Base-by-base conservation (phyloP, 2,888 invertebrate genomes). In the Dusona sp. region DNA sequence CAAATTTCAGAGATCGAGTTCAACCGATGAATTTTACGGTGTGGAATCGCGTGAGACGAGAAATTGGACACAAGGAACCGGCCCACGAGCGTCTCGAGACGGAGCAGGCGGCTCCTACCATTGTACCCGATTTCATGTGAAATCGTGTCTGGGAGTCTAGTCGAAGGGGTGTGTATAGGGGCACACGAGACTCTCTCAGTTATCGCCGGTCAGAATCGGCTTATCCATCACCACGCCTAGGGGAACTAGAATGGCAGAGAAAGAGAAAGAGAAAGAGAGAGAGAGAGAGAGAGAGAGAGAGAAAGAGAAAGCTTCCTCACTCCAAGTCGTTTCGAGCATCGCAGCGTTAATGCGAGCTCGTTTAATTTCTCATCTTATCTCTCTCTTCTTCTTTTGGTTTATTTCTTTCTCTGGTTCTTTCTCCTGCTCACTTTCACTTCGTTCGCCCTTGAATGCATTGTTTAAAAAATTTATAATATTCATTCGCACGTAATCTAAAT, bases 361-460 rank as follows among this genome's bases (percentile, higher is more conserved):
- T 92, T 92, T 90, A 90, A 88, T 88, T 89, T 87, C 88, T 79
- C 88, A 83, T 85, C 91, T 92, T 92, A 91, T 92, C 92, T 91
- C 64, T 75, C 22, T 61, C 42, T n/a, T n/a, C 16, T 48, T 57
- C 70, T 57, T 22, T 8, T 1, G 2, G 0, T 7, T 7, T 54
- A 6, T 54, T 16, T n/a, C 51, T 51, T 1, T 54, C 91, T 91
- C 92, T 89, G 91, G 92, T 90, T 85, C 90, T 91, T 92, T 91
- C 92, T 91, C 57, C 72, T 22, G 29, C 57, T 13, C 11, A n/a
- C 57, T 42, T 33, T 42, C 16, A 61, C 42, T 42, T 51, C n/a
- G 22, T 57, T 42, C 65, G 13, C 74, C 57, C 29, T 85, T 79
- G 79, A 33, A 42, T 54, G 13, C 83, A 89, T 88, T 88, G 86